Percentiles rank a stretch among this genome's conserved stretches.
Conservation (phyloP, 2,113 vertebrate genomes). For the Corythornis vintsioides region DNA sequence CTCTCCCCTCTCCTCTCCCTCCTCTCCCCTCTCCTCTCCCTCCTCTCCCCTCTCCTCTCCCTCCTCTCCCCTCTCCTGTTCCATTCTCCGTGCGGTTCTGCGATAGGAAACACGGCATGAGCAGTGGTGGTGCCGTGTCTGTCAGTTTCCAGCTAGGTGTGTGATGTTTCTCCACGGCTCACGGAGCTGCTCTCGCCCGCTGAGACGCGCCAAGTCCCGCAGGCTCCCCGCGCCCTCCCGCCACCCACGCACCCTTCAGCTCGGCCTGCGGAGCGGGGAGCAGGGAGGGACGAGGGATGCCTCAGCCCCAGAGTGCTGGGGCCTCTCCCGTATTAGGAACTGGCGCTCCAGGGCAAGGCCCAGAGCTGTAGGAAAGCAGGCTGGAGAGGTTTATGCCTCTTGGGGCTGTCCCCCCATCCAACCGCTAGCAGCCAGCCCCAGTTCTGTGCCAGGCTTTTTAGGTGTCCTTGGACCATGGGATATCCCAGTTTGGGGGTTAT, state of each 20-base stretch:
- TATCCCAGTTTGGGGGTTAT: not conserved
- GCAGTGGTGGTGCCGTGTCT: not conserved
- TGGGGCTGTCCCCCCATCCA: fast-evolving
- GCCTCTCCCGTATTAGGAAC: not conserved
- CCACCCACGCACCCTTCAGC: not conserved
- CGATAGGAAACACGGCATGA: not conserved
- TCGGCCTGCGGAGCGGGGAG: fast-evolving
- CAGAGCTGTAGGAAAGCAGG: not conserved
- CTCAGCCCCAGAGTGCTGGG: not conserved
- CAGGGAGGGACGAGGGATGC: not conserved
- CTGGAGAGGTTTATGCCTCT: not conserved
- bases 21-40: too few species aligned
- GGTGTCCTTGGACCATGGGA: fast-evolving
- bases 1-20: too few species aligned
- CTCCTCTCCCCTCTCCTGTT: too few species aligned
- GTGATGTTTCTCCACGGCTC: not conserved
- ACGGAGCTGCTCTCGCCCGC: not conserved
- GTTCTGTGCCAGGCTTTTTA: not conserved
- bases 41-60: too few species aligned
- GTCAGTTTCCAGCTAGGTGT: not conserved
- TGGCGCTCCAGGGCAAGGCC: not conserved
- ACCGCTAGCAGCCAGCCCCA: not conserved
- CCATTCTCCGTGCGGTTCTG: not conserved
- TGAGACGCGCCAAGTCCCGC: not conserved
- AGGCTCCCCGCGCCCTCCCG: not conserved